Conservation (phyloP, 30 jellyfish, hydroid and myxozoan genomes). For the Hydra vulgaris region DNA sequence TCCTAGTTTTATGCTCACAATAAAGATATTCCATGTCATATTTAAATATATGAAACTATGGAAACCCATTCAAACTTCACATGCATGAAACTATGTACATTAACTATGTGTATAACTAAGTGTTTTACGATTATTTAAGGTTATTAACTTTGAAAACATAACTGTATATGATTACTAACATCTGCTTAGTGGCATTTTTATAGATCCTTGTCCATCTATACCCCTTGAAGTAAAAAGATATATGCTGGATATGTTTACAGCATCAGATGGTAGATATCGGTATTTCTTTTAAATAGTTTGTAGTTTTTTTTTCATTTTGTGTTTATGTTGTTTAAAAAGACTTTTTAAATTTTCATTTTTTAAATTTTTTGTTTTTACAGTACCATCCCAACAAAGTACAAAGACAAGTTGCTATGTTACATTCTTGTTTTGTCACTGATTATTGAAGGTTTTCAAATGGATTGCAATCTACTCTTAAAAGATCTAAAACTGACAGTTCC, state of each 20-base stretch:
- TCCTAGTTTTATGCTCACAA: too few relatives aligned
- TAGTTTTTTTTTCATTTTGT: not conserved
- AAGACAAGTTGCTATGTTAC: slow-evolving; percentile 64
- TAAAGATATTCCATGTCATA: too few relatives aligned
- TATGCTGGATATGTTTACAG: slow-evolving; percentile 5
- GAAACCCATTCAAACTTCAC: too few relatives aligned
- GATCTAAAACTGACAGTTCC: slow-evolving; percentile 69
- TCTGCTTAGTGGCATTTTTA: too few relatives aligned
- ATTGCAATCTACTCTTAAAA: slow-evolving; percentile 52
- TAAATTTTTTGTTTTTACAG: slow-evolving; percentile 6
- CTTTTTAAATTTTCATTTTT: not conserved
- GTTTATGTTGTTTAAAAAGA: not conserved
- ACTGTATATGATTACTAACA: too few relatives aligned
- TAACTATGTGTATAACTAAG: too few relatives aligned
- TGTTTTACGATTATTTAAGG: too few relatives aligned
- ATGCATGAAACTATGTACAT: too few relatives aligned
- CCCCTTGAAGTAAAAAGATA: not conserved
- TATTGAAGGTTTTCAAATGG: slow-evolving; percentile 54
- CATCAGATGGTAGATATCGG: slow-evolving; percentile 20
- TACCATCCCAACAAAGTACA: slow-evolving; percentile 48
- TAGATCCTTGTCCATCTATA: slow-evolving; percentile 21
- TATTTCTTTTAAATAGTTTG: not conserved
- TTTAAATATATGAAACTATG: too few relatives aligned
- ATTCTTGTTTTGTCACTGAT: slow-evolving; percentile 56
- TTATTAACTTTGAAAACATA: too few relatives aligned